These are phyloP conservation scores for Diloba caeruleocephala DNA, from an alignment of 2,888 invertebrate species.

Conservation along the genomic window DNA sequence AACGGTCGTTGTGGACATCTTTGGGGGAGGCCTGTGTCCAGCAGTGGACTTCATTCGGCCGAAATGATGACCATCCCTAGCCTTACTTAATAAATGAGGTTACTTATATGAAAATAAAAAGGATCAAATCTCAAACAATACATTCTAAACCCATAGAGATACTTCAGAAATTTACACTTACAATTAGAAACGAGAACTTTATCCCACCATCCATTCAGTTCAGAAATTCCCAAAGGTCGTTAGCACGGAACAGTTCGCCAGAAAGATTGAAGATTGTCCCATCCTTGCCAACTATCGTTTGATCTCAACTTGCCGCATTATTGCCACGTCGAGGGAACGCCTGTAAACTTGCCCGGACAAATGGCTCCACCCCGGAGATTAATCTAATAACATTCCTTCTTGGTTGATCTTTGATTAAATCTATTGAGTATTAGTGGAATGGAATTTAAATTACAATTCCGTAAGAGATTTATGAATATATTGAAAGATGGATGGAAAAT, in stretches of 20 bases:
- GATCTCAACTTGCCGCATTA: slow-evolving; percentile 42
- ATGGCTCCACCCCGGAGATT: slow-evolving; percentile 23
- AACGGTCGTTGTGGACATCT: no score
- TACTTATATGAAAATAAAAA: no score
- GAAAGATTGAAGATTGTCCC: slow-evolving; percentile 45
- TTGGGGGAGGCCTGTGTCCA: no score
- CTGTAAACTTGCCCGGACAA: slow-evolving; percentile 35
- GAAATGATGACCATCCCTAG: no score
- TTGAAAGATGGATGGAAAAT: background rate
- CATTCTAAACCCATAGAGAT: no score
- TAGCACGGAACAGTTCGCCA: slow-evolving; percentile 12
- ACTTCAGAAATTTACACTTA: background rate
- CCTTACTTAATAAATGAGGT: no score
- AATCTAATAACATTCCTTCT: slow-evolving; percentile 47
- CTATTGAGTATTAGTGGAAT: slow-evolving; percentile 34
- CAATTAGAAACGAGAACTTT: slow-evolving; percentile 1
- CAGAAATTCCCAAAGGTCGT: slow-evolving; percentile 35
- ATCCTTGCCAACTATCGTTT: slow-evolving; percentile 33
- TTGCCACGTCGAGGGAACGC: slow-evolving; percentile 29
- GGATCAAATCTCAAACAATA: no score
- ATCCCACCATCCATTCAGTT: slow-evolving; percentile 2
- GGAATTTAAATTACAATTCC: slow-evolving; percentile 39
- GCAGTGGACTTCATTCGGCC: no score
- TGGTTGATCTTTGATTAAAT: slow-evolving; percentile 47
- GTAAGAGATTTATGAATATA: slow-evolving; percentile 3